These are phyloP conservation scores for Drosophila kanapiae DNA, from an alignment of 1,140 invertebrate species.

Conservation along the genomic window DNA sequence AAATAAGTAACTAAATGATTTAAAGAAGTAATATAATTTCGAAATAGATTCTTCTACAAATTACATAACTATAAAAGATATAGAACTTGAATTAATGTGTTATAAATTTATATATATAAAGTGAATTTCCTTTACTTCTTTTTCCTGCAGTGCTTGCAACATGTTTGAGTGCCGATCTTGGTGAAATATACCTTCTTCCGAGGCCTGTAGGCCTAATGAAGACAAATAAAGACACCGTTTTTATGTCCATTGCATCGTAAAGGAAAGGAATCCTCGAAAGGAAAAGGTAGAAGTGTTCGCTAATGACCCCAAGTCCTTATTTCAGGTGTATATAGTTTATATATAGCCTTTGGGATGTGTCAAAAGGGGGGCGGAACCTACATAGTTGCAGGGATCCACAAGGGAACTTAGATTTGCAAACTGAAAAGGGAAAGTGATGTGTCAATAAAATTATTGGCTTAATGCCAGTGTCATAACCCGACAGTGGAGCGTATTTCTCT, in stretches of 20 bases:
- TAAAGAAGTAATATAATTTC: neutral
- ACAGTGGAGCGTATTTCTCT: neutral
- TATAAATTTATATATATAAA: neutral
- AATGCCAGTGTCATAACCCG: neutral
- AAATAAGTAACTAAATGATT: too few relatives aligned
- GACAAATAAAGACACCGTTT: conserved; percentile 13
- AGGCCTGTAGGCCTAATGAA: neutral
- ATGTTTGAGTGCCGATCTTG: neutral
- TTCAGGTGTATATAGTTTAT: neutral
- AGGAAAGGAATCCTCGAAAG: neutral
- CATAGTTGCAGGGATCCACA: too few relatives aligned
- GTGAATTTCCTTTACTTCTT: neutral
- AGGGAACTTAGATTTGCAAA: neutral
- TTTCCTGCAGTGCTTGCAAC: conserved; percentile 2
- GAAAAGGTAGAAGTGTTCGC: neutral
- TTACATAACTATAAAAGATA: too few relatives aligned
- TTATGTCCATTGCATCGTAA: neutral
- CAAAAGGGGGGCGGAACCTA: neutral
- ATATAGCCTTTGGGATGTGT: neutral
- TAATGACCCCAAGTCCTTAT: neutral
- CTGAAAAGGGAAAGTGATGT: conserved; percentile 1
- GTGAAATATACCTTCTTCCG: neutral
- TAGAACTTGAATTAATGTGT: too few relatives aligned
- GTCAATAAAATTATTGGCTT: neutral
- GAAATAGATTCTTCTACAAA: too few relatives aligned